Evolutionary conservation across 2,888 invertebrate species (phyloP), one percentile per base, ranked within the genome.

Genomic region (Caradrina kadenii): DNA sequence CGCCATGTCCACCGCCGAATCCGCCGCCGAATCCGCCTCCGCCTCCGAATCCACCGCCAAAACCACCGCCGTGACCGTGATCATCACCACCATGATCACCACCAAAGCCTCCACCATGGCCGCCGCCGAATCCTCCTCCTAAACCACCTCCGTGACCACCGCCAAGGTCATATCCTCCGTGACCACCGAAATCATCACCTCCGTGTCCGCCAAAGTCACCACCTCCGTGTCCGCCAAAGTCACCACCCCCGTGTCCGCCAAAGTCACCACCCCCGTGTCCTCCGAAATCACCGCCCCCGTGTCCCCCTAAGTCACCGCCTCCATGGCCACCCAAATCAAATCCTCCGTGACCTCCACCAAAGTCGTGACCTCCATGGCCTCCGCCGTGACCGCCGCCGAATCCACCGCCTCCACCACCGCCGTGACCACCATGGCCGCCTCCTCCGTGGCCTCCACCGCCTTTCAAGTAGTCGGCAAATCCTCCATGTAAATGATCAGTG

Each of bases 281-380:
- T 17, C 87, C 86, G 35, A 79, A 73, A 48, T 87, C 83, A n/a
- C 61, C 67, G 13, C 81, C 83, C 64, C 68, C 87, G 35, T 68
- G 77, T 22, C 84, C 82, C n/a, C 84, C 71, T 13, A 66, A 48
- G 21, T 71, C 92, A 82, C 84, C 91, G 15, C 79, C 76, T 52
- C 87, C 84, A 73, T 96, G 92, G 66, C 93, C 91, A 68, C 94
- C 95, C 21, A 70, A 64, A 74, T 69, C 72, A 7, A 83, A 69
- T 42, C 79, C 82, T 19, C 74, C 91, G 59, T 85, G 89, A 45
- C 94, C 89, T 17, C 76, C 76, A 11, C 77, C 74, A n/a, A 78
- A 71, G 19, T 71, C 69, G 21, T 58, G 61, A 15, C 87, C 75
- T 54, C 75, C 72, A 11, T 86, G 91, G 45, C 87, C 90, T 69